These are phyloP conservation scores for Dysdera silvatica DNA, from an alignment of 1,140 invertebrate species.

Conservation along the genomic window DNA sequence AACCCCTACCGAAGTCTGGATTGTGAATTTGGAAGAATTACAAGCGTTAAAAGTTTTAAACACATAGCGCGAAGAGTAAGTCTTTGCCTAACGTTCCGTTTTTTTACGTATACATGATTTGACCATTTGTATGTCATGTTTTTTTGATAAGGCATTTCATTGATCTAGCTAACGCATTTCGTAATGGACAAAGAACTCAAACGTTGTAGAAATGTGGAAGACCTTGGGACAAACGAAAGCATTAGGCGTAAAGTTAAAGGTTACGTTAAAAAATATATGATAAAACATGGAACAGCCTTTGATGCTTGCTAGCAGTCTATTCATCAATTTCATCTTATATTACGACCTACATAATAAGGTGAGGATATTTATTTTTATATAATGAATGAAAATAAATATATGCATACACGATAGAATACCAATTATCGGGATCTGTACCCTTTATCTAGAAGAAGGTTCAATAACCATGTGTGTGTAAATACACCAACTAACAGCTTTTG, in stretches of 20 bases:
- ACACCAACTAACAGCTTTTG: no score
- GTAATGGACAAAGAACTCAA: constrained; percentile 92
- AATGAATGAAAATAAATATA: no score
- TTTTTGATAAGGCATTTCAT: constrained; percentile 19
- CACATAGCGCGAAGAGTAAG: constrained; percentile 87
- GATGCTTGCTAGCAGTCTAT: no score
- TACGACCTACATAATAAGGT: no score
- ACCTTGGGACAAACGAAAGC: constrained; percentile 80
- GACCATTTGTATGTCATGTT: background rate
- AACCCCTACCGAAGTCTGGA: constrained; percentile 79
- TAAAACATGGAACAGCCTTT: constrained; percentile 84
- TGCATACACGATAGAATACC: no score
- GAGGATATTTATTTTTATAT: no score
- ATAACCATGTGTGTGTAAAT: no score
- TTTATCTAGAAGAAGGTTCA: no score
- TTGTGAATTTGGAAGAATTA: constrained; percentile 76
- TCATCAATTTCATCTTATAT: no score
- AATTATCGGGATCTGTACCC: no score
- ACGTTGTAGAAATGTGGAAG: constrained; percentile 77
- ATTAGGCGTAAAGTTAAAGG: constrained; percentile 88
- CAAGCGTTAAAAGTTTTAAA: constrained; percentile 86
- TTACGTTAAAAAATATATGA: constrained; percentile 94
- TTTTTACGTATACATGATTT: background rate
- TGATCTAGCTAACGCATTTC: constrained; percentile 81
- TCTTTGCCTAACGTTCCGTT: background rate